A percentile compares a stretch with the other conserved stretches of the same genome.
Evolutionary conservation across 2,888 invertebrate genomes (phyloP).

Genomic region (Dicranocentrus wangi): DNA sequence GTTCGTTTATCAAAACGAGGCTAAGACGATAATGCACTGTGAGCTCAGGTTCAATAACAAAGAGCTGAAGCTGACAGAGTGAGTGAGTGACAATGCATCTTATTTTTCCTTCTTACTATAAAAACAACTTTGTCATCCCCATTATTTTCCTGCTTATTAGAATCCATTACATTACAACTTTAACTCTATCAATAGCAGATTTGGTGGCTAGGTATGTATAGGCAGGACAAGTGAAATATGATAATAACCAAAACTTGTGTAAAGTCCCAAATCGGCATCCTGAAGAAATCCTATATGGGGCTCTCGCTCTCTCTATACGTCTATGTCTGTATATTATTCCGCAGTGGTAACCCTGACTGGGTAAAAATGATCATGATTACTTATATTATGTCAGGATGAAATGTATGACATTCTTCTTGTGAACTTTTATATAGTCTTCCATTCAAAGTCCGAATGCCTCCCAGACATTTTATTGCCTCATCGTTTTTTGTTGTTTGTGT

Average conservation of each 20-base stretch:
- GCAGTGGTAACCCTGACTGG: no score
- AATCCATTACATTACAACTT: background rate
- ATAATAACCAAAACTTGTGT: no score
- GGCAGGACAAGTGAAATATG: no score
- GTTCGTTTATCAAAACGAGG: background rate
- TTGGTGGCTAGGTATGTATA: no score
- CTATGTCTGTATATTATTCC: no score
- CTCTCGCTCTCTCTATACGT: no score
- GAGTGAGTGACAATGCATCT: conserved; percentile 9
- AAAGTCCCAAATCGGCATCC: no score
- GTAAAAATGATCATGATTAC: no score
- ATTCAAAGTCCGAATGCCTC: conserved; percentile 2
- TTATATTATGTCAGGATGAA: background rate
- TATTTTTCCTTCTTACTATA: background rate
- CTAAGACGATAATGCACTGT: background rate
- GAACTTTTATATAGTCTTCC: background rate
- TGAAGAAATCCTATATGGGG: no score
- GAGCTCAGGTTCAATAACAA: background rate
- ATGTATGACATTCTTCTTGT: background rate
- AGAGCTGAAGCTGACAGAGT: background rate
- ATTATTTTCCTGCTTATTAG: background rate
- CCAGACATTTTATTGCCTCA: background rate
- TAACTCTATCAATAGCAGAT: no score
- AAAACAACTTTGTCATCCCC: background rate
- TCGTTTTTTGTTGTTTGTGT: no score